A percentile compares a stretch with the other conserved stretches of the same genome.
Evolutionary conservation across 2,113 vertebrate genomes (phyloP).

Genomic region (Myrmecophaga tridactyla): DNA sequence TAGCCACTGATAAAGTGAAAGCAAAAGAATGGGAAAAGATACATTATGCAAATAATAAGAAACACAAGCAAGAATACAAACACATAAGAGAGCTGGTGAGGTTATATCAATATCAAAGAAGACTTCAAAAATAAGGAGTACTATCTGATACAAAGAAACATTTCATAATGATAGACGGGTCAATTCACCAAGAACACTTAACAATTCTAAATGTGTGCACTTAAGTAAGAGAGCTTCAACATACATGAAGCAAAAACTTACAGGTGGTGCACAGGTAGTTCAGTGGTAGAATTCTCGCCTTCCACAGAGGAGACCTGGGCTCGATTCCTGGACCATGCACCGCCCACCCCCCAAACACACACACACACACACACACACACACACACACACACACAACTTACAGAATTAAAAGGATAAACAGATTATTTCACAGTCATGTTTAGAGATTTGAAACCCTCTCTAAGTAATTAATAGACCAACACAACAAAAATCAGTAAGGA

Average conservation of each 20-base stretch:
- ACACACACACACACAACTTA: too few species aligned
- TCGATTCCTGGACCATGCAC: too few species aligned
- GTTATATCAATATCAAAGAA: not conserved
- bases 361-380: too few species aligned
- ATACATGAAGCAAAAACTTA: not conserved
- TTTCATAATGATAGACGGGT: not conserved
- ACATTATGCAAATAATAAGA: not conserved
- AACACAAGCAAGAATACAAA: slow-evolving; percentile 7
- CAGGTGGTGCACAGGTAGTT: too few species aligned
- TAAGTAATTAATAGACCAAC: not conserved
- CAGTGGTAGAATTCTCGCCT: too few species aligned
- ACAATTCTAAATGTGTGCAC: not conserved
- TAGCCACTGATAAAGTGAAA: not conserved
- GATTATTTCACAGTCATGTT: not conserved
- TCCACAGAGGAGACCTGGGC: too few species aligned
- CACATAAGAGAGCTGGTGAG: not conserved
- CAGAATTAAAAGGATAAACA: not conserved
- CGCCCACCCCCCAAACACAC: too few species aligned
- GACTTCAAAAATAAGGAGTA: not conserved
- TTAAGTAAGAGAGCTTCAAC: not conserved
- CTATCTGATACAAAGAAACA: not conserved
- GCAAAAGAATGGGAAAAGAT: not conserved
- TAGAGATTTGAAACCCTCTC: not conserved
- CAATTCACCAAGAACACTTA: not conserved
- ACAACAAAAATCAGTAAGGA: not conserved